Conservation (phyloP, 2,113 vertebrate genomes). For the Mustela nigripes region DNA sequence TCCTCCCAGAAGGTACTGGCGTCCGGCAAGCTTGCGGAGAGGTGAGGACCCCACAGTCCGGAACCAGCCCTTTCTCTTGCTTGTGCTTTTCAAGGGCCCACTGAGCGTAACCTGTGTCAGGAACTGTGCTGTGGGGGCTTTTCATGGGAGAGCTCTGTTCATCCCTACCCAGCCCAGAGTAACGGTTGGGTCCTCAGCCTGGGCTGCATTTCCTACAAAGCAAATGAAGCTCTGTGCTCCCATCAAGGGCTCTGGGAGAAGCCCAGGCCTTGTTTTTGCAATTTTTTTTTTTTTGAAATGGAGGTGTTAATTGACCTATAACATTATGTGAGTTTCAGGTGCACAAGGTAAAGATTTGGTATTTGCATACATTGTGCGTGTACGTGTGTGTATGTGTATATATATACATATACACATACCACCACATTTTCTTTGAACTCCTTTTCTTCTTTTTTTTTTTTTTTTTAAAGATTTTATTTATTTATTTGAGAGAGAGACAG, state of each 20-base stretch:
- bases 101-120: not conserved
- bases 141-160: not conserved
- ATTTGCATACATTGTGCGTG: not conserved
- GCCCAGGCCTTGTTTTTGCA: not conserved
- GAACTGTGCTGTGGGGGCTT: not conserved
- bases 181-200: not conserved
- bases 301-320: not conserved
- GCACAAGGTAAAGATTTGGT: not conserved
- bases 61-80: not conserved
- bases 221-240: not conserved
- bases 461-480: too few relatives aligned
- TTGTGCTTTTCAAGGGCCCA: not conserved
- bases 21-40: conserved; percentile 82
- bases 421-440: not conserved
- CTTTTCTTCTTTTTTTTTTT: not conserved
- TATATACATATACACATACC: not conserved
- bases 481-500: too few relatives aligned
- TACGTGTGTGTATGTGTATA: not conserved
- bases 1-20: conserved; percentile 91
- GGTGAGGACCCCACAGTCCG: conserved; percentile 84
- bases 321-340: not conserved
- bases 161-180: not conserved
- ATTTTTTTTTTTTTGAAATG: not conserved
- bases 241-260: not conserved
- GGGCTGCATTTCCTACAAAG: not conserved